phyloP scores from a whole-genome alignment of 2,888 invertebrate genomes.

The Netelia virgata region DNA sequence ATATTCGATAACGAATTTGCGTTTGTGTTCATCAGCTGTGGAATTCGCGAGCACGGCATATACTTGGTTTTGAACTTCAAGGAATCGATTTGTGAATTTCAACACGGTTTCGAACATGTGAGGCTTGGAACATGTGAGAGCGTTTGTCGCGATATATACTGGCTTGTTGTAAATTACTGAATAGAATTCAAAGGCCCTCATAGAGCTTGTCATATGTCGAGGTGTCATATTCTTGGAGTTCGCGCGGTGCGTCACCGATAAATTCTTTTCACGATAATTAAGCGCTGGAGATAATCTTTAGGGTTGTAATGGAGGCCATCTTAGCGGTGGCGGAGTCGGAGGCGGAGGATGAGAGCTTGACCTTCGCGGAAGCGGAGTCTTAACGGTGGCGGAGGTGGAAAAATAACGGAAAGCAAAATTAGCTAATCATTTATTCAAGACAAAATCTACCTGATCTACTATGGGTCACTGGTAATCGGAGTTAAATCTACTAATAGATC shows the following conservation, averaged over 20 bases:
- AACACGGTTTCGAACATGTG: background rate
- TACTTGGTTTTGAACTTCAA: slow-evolving; percentile 16
- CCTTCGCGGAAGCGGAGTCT: too few relatives aligned
- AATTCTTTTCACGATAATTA: slow-evolving; percentile 9
- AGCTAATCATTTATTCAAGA: too few relatives aligned
- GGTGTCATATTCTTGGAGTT: slow-evolving; percentile 22
- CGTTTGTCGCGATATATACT: background rate
- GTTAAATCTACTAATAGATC: too few relatives aligned
- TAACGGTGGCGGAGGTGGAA: too few relatives aligned
- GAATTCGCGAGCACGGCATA: background rate
- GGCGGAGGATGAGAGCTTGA: too few relatives aligned
- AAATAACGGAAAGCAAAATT: too few relatives aligned
- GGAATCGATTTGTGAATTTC: slow-evolving; percentile 28
- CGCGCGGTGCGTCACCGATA: slow-evolving; percentile 8
- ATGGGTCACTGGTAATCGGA: too few relatives aligned
- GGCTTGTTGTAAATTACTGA: slow-evolving; percentile 6
- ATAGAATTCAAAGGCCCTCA: background rate
- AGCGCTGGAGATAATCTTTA: slow-evolving; percentile 14
- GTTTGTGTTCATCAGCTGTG: background rate
- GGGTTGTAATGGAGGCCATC: too few relatives aligned
- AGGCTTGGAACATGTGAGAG: slow-evolving; percentile 7
- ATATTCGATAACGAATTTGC: background rate
- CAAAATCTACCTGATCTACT: too few relatives aligned
- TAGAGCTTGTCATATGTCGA: background rate
- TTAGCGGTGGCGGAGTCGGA: too few relatives aligned